Evolutionary conservation across 2,888 invertebrate genomes (phyloP).

Genomic region (Drosophila greeni): DNA sequence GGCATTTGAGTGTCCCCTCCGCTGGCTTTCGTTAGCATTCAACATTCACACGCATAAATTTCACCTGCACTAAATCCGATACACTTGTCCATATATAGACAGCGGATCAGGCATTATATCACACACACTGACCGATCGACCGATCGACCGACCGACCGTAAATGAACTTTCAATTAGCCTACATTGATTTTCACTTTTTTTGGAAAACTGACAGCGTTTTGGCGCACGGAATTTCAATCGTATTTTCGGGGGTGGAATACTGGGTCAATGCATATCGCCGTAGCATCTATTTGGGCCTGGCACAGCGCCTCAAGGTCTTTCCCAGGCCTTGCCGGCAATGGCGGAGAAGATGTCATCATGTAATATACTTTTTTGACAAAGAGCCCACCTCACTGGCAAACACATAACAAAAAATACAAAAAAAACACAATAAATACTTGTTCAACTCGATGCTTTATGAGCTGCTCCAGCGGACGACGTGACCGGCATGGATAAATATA

Average conservation of each 20-base stretch:
- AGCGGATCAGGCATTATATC: slow-evolving; percentile 43
- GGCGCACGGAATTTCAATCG: slow-evolving; percentile 37
- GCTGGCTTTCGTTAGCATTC: slow-evolving; percentile 56
- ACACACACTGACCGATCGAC: slow-evolving; percentile 35
- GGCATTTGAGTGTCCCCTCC: slow-evolving; percentile 25
- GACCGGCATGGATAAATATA: slow-evolving; percentile 21
- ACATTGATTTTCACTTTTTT: slow-evolving; percentile 61
- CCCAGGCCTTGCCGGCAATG: slow-evolving; percentile 41
- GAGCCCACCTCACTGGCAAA: slow-evolving; percentile 14
- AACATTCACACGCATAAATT: slow-evolving; percentile 70
- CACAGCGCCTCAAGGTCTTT: slow-evolving; percentile 38
- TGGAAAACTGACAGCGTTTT: slow-evolving; percentile 25
- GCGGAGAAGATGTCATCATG: slow-evolving; percentile 30
- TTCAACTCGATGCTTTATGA: slow-evolving; percentile 39
- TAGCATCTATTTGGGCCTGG: slow-evolving; percentile 34
- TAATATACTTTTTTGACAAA: slow-evolving; percentile 36
- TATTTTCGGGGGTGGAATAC: background rate
- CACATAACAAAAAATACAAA: background rate
- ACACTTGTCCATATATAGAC: slow-evolving; percentile 22
- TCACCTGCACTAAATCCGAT: slow-evolving; percentile 66
- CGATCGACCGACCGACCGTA: slow-evolving; percentile 8
- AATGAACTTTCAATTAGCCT: slow-evolving; percentile 59
- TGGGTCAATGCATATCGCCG: slow-evolving; percentile 14
- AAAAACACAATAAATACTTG: slow-evolving; percentile 19
- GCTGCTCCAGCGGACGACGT: slow-evolving; percentile 13